Evolutionary conservation across 2,113 vertebrate genomes (phyloP), one percentile per base, ranked within the genome.

Genomic region (Alouatta palliata): DNA sequence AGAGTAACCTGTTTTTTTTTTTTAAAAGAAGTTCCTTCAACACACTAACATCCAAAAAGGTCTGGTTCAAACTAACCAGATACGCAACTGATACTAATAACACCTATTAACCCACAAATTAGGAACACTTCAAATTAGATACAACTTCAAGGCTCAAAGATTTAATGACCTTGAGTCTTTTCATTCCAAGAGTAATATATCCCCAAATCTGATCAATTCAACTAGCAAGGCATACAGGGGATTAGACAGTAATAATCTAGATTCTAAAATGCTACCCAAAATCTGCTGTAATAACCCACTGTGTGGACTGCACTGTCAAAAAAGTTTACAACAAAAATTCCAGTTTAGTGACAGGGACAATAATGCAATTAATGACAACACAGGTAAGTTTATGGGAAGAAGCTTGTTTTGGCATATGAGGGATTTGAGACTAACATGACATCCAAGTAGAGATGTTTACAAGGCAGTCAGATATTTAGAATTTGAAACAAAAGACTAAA

Each of bases 251-350:
- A 95, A 91, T 96, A 81, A 97, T 88, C 81, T 32, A 92, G 11
- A 87, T 49, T 92, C 8, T 49, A 40, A 73, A 91, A 93, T 23
- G n/a, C 64, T 71, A 86, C 49, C 45, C 68, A 90, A 85, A 88
- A 82, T 83, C 58, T 95, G 68, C 49, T 96, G 66, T 96, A 95
- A 93, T 92, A 98, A 95, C 12, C 35, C 12, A 83, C 87, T 21
- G 17, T 70, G 52, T 75, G 20, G 45, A 61, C 35, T 37, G 90
- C 25, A 71, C 7, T 92, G 37, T 91, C 66, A 94, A 95, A 75
- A 85, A 94, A 71, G 25, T 91, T 90, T 13, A 92, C 35, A 89
- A 73, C 45, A 82, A 93, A 96, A 96, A 91, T 82, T 92, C 49
- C 82, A 85, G 17, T 14, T 95, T 19, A 91, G 61, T 75, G 43